These are phyloP conservation scores for Nestor notabilis DNA, from an alignment of 2,113 vertebrate genomes.

Conservation along the genomic window DNA sequence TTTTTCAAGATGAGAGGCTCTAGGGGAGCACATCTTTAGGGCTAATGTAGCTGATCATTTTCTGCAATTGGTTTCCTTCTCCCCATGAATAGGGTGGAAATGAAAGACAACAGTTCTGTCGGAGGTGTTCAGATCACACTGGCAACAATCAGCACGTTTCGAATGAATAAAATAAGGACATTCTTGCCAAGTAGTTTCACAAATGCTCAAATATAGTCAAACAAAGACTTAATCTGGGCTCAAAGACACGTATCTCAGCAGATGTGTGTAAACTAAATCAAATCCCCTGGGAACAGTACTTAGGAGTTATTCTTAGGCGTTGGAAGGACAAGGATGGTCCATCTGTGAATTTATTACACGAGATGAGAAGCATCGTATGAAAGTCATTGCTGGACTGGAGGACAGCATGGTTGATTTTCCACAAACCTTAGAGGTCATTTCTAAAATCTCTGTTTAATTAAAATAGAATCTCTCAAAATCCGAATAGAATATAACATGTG, in stretches of 20 bases:
- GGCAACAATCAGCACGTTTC: slow-evolving; percentile 12
- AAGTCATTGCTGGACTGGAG: slow-evolving; percentile 60
- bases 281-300: slow-evolving; percentile 45
- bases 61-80: neutral
- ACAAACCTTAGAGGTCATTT: slow-evolving; percentile 54
- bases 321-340: slow-evolving; percentile 69
- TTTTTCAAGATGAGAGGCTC: neutral
- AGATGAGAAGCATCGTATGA: slow-evolving; percentile 50
- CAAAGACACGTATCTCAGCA: slow-evolving; percentile 69
- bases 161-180: slow-evolving; percentile 57
- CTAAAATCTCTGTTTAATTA: slow-evolving; percentile 33
- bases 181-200: slow-evolving; percentile 57
- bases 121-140: slow-evolving; percentile 8
- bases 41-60: neutral
- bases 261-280: slow-evolving; percentile 61
- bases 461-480: neutral
- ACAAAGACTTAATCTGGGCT: slow-evolving; percentile 71
- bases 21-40: neutral
- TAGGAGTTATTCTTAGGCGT: slow-evolving; percentile 62
- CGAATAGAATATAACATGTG: neutral
- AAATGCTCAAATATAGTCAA: slow-evolving; percentile 49
- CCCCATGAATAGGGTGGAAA: neutral
- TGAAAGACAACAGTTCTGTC: neutral
- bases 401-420: slow-evolving; percentile 21
- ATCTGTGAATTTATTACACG: slow-evolving; percentile 68